Conservation (phyloP, 2,113 vertebrate genomes). For the Petrocephalus microphthalmus region DNA sequence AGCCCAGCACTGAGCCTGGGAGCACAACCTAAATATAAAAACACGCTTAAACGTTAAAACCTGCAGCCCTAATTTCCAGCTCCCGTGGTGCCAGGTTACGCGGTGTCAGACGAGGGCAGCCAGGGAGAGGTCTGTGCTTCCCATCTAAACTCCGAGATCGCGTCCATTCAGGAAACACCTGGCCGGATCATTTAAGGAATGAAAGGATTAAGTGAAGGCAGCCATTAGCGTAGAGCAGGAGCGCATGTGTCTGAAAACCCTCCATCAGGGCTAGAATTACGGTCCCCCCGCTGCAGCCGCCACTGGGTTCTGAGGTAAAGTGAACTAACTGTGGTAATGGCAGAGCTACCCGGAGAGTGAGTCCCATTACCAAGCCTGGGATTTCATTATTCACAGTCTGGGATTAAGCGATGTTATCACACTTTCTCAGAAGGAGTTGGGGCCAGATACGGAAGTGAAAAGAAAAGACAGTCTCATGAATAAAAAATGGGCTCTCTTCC, state of each 20-base stretch:
- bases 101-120: neutral
- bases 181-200: constrained; percentile 32
- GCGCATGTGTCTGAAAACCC: constrained; percentile 16
- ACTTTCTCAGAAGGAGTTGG: constrained; percentile 27
- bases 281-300: neutral
- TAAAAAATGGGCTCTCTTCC: constrained; percentile 29
- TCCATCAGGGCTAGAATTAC: constrained; percentile 18
- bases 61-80: neutral
- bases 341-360: neutral
- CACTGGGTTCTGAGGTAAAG: constrained; percentile 19
- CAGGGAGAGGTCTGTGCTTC: constrained; percentile 26
- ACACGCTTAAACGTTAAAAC: neutral
- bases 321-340: constrained; percentile 21
- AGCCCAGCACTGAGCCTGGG: too few relatives aligned
- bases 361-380: constrained; percentile 37
- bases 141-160: constrained; percentile 7
- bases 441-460: constrained; percentile 29
- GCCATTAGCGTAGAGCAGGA: neutral
- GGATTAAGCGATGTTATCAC: constrained; percentile 43
- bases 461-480: constrained; percentile 31
- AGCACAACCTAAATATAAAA: neutral
- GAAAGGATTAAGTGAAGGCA: constrained; percentile 16
- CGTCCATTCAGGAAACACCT: neutral
- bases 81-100: neutral
- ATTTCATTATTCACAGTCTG: constrained; percentile 38